Base-by-base conservation (phyloP, 2,113 vertebrate species). In the Triplophysa rosa region DNA sequence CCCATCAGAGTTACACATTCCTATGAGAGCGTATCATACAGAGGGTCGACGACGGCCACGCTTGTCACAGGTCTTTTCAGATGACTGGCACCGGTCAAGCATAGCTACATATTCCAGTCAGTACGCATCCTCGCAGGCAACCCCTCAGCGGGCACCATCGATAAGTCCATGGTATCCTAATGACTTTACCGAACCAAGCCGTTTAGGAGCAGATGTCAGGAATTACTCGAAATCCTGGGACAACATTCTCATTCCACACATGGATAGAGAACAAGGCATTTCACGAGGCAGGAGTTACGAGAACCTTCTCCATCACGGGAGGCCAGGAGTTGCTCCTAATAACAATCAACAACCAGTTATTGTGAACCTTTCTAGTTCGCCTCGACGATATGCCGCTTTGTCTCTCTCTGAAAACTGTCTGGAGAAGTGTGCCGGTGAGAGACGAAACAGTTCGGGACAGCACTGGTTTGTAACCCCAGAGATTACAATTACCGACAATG, bases 401-500 rank as follows among this genome's bases (percentile, higher is more conserved):
- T 98, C 97, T 0, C 92, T 99, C 82, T 99, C 97, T 0, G 97
- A 99, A 86, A 97, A 92, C 71, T 98, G 96, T 1, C 87, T 96
- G 0, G 97, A 98, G 81, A 94, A 93, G 72, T 91, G 93, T 24
- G 91, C 94, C 0, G 83, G 80, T 0, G 94, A 93, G 0, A 84
- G 94, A 80, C 91, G 90, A 0, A 93, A 89, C 13, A 49, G 79
- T 49, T 86, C 84, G 0, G 91, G 93, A 64, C 93, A 93, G 2
- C 93, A 94, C 33, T 99, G 96, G 97, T 99, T 95, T 8, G 94
- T 99, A 67, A 98, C 97, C 0, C 97, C 97, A 0, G 97, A 98
- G 88, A 99, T 99, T 86, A 99, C 97, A 78, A 99, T 99, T 87
- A 98, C 97, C 0, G 97, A 99, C 89, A 99, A 98, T 0, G 97